Evolutionary conservation across 2,888 invertebrate species (phyloP).

Genomic region (Pammene fasciana): DNA sequence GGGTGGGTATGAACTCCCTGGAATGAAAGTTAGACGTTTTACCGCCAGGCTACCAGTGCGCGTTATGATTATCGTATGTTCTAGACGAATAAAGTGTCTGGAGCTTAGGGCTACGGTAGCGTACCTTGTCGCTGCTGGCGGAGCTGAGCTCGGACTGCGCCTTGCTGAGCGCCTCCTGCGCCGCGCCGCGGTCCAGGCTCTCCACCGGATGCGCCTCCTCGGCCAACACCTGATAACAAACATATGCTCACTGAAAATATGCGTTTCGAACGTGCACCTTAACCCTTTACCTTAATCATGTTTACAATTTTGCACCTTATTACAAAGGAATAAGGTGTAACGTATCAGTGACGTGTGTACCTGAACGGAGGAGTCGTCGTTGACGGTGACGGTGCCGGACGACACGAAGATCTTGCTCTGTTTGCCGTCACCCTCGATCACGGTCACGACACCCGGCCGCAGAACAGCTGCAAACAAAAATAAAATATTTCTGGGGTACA

Average conservation of each 20-base stretch:
- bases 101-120: background rate
- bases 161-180: constrained; percentile 91
- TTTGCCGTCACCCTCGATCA: constrained; percentile 93
- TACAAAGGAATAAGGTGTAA: too few species aligned
- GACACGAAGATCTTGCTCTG: constrained; percentile 96
- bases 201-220: constrained; percentile 97
- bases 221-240: constrained; percentile 88
- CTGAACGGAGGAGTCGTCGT: constrained; percentile 98
- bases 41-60: too few species aligned
- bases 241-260: background rate
- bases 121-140: constrained; percentile 92
- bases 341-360: constrained; percentile 61
- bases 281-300: too few species aligned
- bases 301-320: too few species aligned
- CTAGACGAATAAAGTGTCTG: too few species aligned
- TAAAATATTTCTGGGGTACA: background rate
- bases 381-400: constrained; percentile 97
- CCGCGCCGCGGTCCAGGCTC: constrained; percentile 90
- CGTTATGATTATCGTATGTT: too few species aligned
- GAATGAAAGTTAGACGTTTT: too few species aligned
- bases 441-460: constrained; percentile 96
- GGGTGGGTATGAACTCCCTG: too few species aligned
- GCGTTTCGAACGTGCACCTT: too few species aligned
- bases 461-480: constrained; percentile 87
- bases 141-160: constrained; percentile 92